A percentile compares a stretch with the other conserved stretches of the same genome.
Conservation (phyloP, 2,797 vertebrate genomes). For the Thripadectes ignobilis region DNA sequence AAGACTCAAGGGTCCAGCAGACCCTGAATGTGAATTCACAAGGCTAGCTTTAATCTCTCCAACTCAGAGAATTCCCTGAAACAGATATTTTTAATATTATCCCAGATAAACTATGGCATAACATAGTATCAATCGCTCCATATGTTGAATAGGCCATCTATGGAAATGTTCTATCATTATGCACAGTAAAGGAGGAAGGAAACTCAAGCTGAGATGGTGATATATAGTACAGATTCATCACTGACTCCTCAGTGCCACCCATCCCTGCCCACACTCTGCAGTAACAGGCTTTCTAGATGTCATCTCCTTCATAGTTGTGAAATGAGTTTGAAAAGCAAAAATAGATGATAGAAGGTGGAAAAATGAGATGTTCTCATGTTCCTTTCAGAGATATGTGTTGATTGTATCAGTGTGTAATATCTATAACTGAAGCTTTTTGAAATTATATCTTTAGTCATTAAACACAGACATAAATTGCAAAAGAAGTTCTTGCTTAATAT, state of each 20-base stretch:
- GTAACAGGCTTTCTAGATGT: neutral
- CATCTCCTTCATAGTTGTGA: neutral
- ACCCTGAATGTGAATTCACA: neutral
- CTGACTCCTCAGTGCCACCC: neutral
- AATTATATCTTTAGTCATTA: constrained; percentile 15
- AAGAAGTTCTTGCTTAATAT: neutral
- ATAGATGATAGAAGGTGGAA: neutral
- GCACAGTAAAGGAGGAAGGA: neutral
- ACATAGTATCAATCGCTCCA: neutral
- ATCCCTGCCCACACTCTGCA: neutral
- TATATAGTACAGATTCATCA: neutral
- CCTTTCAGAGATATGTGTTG: neutral
- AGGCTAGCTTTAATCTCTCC: neutral
- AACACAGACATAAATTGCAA: neutral
- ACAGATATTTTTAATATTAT: neutral
- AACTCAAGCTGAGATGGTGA: neutral
- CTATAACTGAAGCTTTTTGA: constrained; percentile 2
- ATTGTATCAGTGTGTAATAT: neutral
- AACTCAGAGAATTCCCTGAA: neutral
- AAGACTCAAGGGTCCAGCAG: neutral
- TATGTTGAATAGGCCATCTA: neutral
- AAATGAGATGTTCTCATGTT: constrained; percentile 25
- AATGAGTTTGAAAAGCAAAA: constrained; percentile 24
- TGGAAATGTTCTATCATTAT: neutral
- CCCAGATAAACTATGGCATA: neutral